phyloP scores from a whole-genome alignment of 2,888 invertebrate genomes.

The Agrochola circellaris region DNA sequence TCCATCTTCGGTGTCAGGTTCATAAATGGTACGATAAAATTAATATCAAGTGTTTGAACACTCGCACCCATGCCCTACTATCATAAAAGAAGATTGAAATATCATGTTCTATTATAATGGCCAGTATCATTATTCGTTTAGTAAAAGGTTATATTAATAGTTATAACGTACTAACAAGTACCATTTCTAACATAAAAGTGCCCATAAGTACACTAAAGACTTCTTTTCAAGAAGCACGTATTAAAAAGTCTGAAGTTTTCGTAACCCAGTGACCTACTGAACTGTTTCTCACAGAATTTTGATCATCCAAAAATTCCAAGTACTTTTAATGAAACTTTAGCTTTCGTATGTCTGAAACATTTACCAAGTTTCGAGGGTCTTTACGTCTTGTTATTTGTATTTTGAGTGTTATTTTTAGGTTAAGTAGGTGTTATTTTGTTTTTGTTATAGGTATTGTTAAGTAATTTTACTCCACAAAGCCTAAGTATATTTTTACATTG shows the following conservation, averaged over 20 bases:
- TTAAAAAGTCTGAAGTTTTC: slow-evolving; percentile 42
- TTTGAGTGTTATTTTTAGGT: slow-evolving; percentile 28
- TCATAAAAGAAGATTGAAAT: background rate
- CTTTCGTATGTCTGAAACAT: slow-evolving; percentile 38
- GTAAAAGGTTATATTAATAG: slow-evolving; percentile 4
- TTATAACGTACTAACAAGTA: slow-evolving; percentile 4
- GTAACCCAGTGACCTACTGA: slow-evolving; percentile 57
- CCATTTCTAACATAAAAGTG: slow-evolving; percentile 2
- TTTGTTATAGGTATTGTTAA: slow-evolving; percentile 6
- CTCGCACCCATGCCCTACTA: background rate
- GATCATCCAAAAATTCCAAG: slow-evolving; percentile 42
- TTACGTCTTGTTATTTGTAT: slow-evolving; percentile 31
- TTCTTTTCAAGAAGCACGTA: slow-evolving; percentile 42
- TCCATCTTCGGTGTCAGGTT: background rate
- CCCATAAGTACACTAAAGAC: slow-evolving; percentile 22
- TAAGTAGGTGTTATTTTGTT: slow-evolving; percentile 21
- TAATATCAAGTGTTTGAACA: slow-evolving; percentile 1
- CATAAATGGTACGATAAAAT: slow-evolving; percentile 6
- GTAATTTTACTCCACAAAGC: background rate
- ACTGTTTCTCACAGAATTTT: slow-evolving; percentile 43
- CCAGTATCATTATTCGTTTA: background rate
- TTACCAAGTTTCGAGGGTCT: slow-evolving; percentile 36
- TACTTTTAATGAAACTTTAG: slow-evolving; percentile 52
- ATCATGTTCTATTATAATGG: background rate
- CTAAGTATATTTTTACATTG: background rate